These are phyloP conservation scores for Cryptus viduatorius DNA, from an alignment of 2,888 invertebrate genomes.

Conservation along the genomic window DNA sequence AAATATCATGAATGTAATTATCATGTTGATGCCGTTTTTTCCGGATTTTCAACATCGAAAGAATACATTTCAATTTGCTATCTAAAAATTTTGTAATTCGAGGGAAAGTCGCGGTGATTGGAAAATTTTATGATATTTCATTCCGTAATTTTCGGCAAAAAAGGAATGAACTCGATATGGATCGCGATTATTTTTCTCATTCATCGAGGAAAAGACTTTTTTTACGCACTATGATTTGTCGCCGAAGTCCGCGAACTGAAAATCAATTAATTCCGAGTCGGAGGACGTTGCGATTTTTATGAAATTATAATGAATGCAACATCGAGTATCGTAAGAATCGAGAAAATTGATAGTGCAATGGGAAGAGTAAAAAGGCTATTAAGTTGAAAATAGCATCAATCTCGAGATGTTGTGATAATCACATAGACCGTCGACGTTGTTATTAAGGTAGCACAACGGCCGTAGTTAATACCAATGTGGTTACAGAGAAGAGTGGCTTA, in stretches of 20 bases:
- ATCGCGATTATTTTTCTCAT: background rate
- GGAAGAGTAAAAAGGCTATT: background rate
- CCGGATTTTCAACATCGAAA: background rate
- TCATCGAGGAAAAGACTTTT: background rate
- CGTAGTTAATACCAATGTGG: slow-evolving; percentile 11
- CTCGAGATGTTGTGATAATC: slow-evolving; percentile 51
- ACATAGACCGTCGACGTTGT: slow-evolving; percentile 29
- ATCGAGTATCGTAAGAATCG: slow-evolving; percentile 20
- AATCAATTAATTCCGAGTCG: background rate
- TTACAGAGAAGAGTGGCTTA: slow-evolving; percentile 44
- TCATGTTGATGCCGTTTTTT: background rate
- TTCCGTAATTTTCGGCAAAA: background rate
- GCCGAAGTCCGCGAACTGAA: background rate
- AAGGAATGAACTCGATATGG: background rate
- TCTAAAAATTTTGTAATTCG: background rate
- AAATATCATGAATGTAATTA: background rate
- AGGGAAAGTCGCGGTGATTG: background rate
- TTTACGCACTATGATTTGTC: background rate
- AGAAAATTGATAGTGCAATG: background rate
- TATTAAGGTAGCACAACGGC: slow-evolving; percentile 39
- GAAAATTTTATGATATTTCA: background rate
- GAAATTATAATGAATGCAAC: background rate
- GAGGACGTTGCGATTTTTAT: background rate
- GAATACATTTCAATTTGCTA: background rate
- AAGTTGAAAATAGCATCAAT: slow-evolving; percentile 43